Evolutionary conservation across 2,113 vertebrate genomes (phyloP), one percentile per base, ranked within the genome.

Genomic region (Pungitius pungitius): DNA sequence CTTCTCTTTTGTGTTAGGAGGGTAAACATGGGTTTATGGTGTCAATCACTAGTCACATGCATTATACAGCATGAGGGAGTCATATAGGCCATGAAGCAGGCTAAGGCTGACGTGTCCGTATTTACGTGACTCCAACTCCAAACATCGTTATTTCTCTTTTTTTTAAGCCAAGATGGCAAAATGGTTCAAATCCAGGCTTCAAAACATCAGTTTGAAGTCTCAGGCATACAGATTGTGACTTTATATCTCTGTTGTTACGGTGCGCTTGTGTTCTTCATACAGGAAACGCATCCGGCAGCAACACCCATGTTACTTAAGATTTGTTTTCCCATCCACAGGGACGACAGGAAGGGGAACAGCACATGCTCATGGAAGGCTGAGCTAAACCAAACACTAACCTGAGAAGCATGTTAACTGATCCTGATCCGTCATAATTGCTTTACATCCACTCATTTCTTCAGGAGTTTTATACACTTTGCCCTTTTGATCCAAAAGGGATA

Each of bases 401-500:
- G 12, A 42, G 12, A 43, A 70, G 14, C 18, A 47, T 62, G 20
- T 27, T 22, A 27, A 59, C 33, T 49, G 49, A 45, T 37, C 13
- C 2, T 39, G n/a, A 77, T 49, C 24, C 26, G 37, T 18, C 47
- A 47, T 69, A 42, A 65, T 18, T 42, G 39, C 58, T 58, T 11
- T 35, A 63, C 52, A 54, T 49, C 40, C 27, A 8, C 2, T 60
- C 42, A 69, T 82, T 69, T 71, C 73, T 57, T 67, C 64, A 33
- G 35, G 8, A 84, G 24, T 77, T 69, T 62, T 64, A 65, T 60
- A 55, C 6, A 4, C 10, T 6, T 47, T 27, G 14, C 2, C 55
- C 45, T 0, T 0, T 27, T 57, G 55, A 73, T 62, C 15, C 27
- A 60, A 33, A 26, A 12, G 3, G 12, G 65, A 80, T 82, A 80